These are phyloP conservation scores for Botia almorhae DNA, from an alignment of 2,797 vertebrate species.

Conservation along the genomic window DNA sequence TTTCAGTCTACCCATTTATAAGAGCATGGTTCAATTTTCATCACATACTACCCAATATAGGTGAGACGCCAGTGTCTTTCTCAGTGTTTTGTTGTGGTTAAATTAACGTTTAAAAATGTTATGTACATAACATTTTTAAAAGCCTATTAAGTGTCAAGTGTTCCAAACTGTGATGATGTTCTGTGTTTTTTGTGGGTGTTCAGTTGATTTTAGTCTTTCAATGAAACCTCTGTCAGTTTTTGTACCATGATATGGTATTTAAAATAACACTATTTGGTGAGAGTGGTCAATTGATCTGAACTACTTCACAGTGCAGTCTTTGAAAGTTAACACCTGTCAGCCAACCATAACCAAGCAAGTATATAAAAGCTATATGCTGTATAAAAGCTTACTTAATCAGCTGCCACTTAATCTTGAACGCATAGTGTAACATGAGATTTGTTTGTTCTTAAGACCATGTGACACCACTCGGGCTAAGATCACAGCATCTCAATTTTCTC, in stretches of 20 bases:
- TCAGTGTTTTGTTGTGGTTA: neutral
- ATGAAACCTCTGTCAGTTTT: too few relatives aligned
- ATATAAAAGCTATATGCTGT: neutral
- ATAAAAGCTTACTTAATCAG: neutral
- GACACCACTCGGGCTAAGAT: neutral
- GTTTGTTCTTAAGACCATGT: slow-evolving; percentile 24
- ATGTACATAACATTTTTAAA: neutral
- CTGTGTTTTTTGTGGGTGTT: too few relatives aligned
- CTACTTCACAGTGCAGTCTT: neutral
- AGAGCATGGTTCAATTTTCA: slow-evolving; percentile 82
- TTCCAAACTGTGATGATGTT: neutral
- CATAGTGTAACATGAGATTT: neutral
- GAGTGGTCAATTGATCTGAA: neutral
- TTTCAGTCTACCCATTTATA: slow-evolving; percentile 81
- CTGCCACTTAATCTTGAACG: neutral
- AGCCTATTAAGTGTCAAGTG: neutral
- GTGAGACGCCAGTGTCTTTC: slow-evolving; percentile 58
- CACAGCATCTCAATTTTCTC: slow-evolving; percentile 31
- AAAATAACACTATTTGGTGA: too few relatives aligned
- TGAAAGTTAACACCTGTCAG: neutral
- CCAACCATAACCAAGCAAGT: neutral
- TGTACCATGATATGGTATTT: too few relatives aligned
- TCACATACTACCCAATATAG: slow-evolving; percentile 76
- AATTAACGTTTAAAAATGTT: neutral
- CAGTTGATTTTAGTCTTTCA: too few relatives aligned